A percentile compares a stretch with the other conserved stretches of the same genome.
Evolutionary conservation across 2,113 vertebrate genomes (phyloP).

Genomic region (Morphnarchus princeps): DNA sequence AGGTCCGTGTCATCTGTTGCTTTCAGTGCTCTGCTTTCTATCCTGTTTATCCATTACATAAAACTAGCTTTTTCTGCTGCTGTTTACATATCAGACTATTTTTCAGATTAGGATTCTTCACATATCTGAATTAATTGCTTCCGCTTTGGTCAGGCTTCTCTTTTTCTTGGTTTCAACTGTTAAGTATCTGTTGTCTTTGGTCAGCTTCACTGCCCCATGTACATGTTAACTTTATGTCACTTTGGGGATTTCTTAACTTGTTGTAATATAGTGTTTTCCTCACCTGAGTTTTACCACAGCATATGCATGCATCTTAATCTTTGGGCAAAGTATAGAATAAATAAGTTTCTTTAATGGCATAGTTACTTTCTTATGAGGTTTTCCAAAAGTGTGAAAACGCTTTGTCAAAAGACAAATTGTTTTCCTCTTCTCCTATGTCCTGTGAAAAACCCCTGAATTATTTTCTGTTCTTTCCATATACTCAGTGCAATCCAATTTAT

Average conservation of each 20-base stretch:
- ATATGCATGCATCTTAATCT: not conserved
- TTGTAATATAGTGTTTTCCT: not conserved
- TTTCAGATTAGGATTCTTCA: not conserved
- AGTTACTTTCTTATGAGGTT: not conserved
- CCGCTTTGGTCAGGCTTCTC: not conserved
- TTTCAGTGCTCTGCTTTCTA: not conserved
- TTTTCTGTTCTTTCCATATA: not conserved
- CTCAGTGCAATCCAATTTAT: not conserved
- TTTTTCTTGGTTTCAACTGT: not conserved
- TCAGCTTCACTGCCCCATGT: not conserved
- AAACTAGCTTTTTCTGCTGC: not conserved
- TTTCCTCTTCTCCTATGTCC: not conserved
- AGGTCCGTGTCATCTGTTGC: accelerated
- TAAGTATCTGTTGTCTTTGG: not conserved
- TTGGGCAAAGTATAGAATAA: not conserved
- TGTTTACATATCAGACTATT: not conserved
- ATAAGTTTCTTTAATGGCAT: not conserved
- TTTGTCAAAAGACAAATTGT: not conserved
- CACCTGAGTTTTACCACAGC: not conserved
- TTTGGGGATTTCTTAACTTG: not conserved
- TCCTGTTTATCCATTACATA: not conserved
- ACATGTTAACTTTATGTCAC: not conserved
- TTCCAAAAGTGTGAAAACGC: not conserved
- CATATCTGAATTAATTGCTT: not conserved
- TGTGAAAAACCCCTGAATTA: not conserved